Evolutionary conservation across 2,113 vertebrate species (phyloP).

Genomic region (Hippocampus barbouri): DNA sequence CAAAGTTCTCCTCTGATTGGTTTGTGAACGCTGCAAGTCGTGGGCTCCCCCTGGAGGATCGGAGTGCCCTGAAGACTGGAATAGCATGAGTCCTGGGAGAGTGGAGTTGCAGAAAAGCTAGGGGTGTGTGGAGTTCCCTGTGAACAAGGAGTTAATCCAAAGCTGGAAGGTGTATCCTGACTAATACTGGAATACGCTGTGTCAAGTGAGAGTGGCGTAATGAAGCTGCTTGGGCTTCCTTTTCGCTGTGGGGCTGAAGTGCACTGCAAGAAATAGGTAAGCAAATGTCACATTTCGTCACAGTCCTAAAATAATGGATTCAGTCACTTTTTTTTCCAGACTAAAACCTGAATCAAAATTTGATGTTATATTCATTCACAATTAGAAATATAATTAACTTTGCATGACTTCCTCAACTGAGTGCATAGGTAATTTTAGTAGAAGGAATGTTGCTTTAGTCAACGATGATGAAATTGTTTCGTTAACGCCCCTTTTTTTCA

Average conservation of each 20-base stretch:
- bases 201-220: slow-evolving; percentile 91
- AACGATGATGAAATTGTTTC: too few species aligned
- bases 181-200: slow-evolving; percentile 95
- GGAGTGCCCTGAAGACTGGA: slow-evolving; percentile 89
- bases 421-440: too few species aligned
- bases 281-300: not conserved
- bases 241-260: slow-evolving; percentile 62
- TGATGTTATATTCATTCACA: too few species aligned
- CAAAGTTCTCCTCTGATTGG: slow-evolving; percentile 39
- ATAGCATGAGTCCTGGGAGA: slow-evolving; percentile 88
- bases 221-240: slow-evolving; percentile 79
- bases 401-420: too few species aligned
- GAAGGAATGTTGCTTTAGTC: too few species aligned
- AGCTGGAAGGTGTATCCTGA: slow-evolving; percentile 92
- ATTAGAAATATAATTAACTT: too few species aligned
- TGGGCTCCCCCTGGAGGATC: slow-evolving; percentile 75
- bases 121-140: slow-evolving; percentile 88
- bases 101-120: slow-evolving; percentile 77
- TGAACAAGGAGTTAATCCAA: slow-evolving; percentile 82
- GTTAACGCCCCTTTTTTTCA: too few species aligned
- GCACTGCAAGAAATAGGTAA: slow-evolving; percentile 47
- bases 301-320: too few species aligned
- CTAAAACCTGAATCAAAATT: too few species aligned
- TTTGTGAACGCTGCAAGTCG: slow-evolving; percentile 42
- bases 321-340: too few species aligned